A percentile compares a stretch with the other conserved stretches of the same genome.
phyloP scores from a whole-genome alignment of 92 coral and sea anemone genomes.

The Parazoanthus darwini region DNA sequence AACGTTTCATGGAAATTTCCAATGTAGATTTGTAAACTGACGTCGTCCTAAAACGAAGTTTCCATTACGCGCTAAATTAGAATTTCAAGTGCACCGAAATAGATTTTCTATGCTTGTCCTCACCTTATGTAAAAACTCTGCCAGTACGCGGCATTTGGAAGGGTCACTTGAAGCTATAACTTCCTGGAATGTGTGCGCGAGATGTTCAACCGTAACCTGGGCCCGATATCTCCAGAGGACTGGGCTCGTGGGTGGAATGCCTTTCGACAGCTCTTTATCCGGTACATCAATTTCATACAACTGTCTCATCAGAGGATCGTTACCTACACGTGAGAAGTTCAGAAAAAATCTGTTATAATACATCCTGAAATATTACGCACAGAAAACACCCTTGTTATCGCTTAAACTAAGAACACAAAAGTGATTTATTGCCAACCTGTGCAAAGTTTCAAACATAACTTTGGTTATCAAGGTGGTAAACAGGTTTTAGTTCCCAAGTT shows the following conservation, averaged over 20 bases:
- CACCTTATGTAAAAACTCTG: conserved; percentile 65
- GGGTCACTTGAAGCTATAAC: conserved; percentile 50
- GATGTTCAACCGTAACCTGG: conserved; percentile 78
- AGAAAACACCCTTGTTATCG: background rate
- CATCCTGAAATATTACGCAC: no score
- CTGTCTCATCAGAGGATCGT: conserved; percentile 73
- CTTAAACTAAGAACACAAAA: no score
- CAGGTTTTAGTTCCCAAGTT: no score
- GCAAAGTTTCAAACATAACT: no score
- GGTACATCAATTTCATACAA: conserved; percentile 70
- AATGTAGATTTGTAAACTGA: no score
- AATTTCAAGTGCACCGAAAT: background rate
- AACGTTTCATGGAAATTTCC: no score
- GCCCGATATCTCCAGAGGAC: conserved; percentile 88
- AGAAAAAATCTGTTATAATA: background rate
- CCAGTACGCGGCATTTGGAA: conserved; percentile 54
- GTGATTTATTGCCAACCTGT: no score
- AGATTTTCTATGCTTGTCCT: background rate
- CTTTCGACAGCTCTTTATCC: conserved; percentile 38
- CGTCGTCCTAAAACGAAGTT: background rate
- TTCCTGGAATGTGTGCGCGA: conserved; percentile 76
- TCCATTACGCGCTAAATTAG: no score
- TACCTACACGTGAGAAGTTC: conserved; percentile 35
- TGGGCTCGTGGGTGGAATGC: conserved; percentile 65
- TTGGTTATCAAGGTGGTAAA: no score